phyloP scores from a whole-genome alignment of 2,888 invertebrate species.

The Desoria tigrina region DNA sequence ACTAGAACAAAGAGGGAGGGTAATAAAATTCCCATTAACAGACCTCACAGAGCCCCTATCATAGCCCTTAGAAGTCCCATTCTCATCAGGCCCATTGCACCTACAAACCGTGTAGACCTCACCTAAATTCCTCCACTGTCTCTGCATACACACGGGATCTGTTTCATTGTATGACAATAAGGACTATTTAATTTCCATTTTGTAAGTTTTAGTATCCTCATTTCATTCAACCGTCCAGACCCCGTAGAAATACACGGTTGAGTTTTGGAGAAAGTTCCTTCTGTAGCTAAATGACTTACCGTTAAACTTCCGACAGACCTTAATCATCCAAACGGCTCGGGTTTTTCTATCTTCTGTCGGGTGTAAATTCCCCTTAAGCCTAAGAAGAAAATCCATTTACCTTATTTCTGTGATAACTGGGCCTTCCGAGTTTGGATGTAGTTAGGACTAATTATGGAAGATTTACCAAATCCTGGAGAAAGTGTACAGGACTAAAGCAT shows the following conservation, averaged over 20 bases:
- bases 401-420: no score
- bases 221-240: no score
- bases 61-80: constrained; percentile 6
- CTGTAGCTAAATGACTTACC: no score
- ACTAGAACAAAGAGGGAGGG: constrained; percentile 21
- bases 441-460: no score
- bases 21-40: constrained; percentile 40
- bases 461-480: no score
- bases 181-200: no score
- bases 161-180: neutral
- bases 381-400: neutral
- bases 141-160: neutral
- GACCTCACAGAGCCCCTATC: constrained; percentile 34
- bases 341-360: neutral
- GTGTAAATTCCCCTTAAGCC: neutral
- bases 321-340: constrained; percentile 8
- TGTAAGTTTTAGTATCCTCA: no score
- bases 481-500: neutral
- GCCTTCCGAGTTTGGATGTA: no score
- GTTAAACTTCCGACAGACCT: constrained; percentile 3
- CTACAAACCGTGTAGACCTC: neutral
- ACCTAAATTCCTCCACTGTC: constrained; percentile 3
- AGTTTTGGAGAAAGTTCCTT: no score
- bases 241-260: neutral
- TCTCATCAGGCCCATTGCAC: constrained; percentile 16